Base-by-base conservation (phyloP, 2,797 vertebrate species). In the Pelodytes ibericus region DNA sequence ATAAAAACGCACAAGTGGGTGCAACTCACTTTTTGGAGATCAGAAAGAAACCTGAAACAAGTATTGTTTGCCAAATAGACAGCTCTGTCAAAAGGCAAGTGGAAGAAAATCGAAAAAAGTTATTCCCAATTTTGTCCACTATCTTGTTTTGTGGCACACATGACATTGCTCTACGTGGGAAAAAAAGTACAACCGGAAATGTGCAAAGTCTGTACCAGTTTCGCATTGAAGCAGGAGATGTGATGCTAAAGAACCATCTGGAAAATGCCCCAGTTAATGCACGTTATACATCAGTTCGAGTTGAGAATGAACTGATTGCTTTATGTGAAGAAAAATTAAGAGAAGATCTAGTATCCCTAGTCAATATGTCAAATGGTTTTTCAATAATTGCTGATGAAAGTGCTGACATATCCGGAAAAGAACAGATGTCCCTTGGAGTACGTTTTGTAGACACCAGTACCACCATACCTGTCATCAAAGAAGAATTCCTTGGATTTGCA, bases 401-500 rank as follows among this genome's bases (percentile, higher is more conserved):
- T 60, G 25, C 13, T 29, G 58, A 13, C 58, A 60, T 60, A 60
- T 29, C 15, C 15, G 15, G 25, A 60, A 60, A 30, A 30, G 25
- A 60, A 60, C 58, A 60, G 58, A 60, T 30, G 11, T 60, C 27
- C 29, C 13, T 60, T 60, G 58, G 58, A 60, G 58, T 60, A 60
- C 58, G 20, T 29, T 29, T 56, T 56, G n/a, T 56, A 56, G 22
- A 56, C 51, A 56, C n/a, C 4, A 24, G 20, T 56, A 56, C n/a
- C 27, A 1, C 13, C 18, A 18, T 27, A 60, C 2, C 58, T 9
- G 26, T 60, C 16, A 29, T 27, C 57, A 60, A 18, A 57, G 53
- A 57, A 57, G 20, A 57, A 25, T 25, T n/a, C n/a, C n/a, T n/a
- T n/a, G n/a, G n/a, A n/a, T n/a, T n/a, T n/a, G n/a, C n/a, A n/a